phyloP scores from a whole-genome alignment of 1,140 invertebrate species.

The Hycleus phaleratus region DNA sequence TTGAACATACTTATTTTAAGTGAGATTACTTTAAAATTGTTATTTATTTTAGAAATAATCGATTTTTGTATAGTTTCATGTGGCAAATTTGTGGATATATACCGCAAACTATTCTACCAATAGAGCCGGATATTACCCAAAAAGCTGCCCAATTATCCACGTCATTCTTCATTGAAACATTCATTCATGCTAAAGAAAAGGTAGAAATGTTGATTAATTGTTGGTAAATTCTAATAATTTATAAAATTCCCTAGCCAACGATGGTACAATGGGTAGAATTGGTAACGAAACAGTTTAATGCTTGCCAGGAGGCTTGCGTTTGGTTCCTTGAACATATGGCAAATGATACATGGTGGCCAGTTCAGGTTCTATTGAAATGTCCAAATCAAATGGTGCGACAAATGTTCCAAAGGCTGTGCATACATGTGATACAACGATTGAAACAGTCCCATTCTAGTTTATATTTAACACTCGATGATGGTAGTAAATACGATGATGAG shows the following conservation, averaged over 20 bases:
- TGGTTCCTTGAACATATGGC: slow-evolving; percentile 93
- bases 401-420: slow-evolving; percentile 88
- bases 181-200: slow-evolving; percentile 95
- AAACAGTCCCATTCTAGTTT: slow-evolving; percentile 60
- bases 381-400: slow-evolving; percentile 92
- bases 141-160: slow-evolving; percentile 82
- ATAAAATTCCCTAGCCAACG: slow-evolving; percentile 58
- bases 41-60: background rate
- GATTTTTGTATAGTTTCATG: slow-evolving; percentile 68
- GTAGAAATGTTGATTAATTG: slow-evolving; percentile 40
- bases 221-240: too few species aligned
- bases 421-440: slow-evolving; percentile 87
- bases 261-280: slow-evolving; percentile 96
- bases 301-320: slow-evolving; percentile 81
- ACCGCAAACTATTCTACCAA: slow-evolving; percentile 75
- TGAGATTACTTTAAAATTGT: slow-evolving; percentile 44
- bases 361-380: slow-evolving; percentile 86
- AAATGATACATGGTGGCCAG: slow-evolving; percentile 87
- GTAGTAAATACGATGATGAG: slow-evolving; percentile 45
- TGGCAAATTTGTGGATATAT: slow-evolving; percentile 92
- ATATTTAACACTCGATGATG: slow-evolving; percentile 60
- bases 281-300: slow-evolving; percentile 89
- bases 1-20: slow-evolving; percentile 92
- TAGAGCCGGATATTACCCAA: slow-evolving; percentile 71
- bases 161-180: slow-evolving; percentile 92